Evolutionary conservation across 2,113 vertebrate species (phyloP).

Genomic region (Myanophis thanlyinensis): DNA sequence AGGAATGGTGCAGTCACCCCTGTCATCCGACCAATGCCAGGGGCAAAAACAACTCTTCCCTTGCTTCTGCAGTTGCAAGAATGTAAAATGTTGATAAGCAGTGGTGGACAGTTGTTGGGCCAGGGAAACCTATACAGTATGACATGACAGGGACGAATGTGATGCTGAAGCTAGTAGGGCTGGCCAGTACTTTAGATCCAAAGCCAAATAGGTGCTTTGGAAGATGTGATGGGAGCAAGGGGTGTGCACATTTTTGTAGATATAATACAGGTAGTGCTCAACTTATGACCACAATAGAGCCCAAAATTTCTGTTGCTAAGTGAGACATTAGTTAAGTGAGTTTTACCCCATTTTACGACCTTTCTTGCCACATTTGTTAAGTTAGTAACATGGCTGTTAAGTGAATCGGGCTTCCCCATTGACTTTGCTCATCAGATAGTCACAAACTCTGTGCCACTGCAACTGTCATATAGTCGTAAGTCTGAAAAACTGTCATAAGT

Average conservation of each 20-base stretch:
- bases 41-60: background rate
- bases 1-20: background rate
- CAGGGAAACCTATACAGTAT: background rate
- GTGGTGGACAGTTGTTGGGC: background rate
- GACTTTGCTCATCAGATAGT: background rate
- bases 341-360: background rate
- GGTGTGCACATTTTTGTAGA: background rate
- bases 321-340: background rate
- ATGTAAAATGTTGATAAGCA: background rate
- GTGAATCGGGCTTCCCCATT: background rate
- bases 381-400: background rate
- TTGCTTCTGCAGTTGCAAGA: background rate
- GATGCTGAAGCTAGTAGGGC: background rate
- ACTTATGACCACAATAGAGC: background rate
- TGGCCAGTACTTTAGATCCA: background rate
- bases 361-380: background rate
- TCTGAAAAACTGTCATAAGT: background rate
- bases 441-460: background rate
- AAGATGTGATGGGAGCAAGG: background rate
- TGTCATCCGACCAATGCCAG: background rate
- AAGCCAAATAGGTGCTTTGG: background rate
- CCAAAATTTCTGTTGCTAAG: background rate
- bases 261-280: background rate
- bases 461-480: background rate
- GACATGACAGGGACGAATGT: background rate